Percentiles rank a stretch among this genome's conserved stretches.
Evolutionary conservation across 2,888 invertebrate species (phyloP).

Genomic region (Sinelater perroti): DNA sequence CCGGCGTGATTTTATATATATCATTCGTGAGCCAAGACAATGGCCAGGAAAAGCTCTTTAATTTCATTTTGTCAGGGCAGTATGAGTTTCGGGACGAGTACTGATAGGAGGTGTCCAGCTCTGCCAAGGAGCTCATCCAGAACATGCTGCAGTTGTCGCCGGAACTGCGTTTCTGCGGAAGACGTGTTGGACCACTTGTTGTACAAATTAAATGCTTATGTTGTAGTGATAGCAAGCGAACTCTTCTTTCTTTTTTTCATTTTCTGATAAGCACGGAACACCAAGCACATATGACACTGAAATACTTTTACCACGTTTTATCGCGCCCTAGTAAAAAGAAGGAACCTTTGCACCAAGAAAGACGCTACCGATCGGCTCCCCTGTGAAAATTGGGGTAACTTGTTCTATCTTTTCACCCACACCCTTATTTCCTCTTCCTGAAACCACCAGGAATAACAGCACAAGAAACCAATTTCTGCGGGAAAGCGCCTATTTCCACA

Average conservation of each 20-base stretch:
- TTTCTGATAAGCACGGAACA: conserved; percentile 4
- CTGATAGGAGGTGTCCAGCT: conserved; percentile 90
- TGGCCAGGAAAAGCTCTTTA: conserved; percentile 96
- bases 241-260: conserved; percentile 12
- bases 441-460: too few species aligned
- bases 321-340: conserved; percentile 16
- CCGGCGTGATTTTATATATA: conserved; percentile 96
- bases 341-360: too few species aligned
- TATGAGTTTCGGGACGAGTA: conserved; percentile 96
- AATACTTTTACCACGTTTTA: conserved; percentile 15
- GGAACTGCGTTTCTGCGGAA: conserved; percentile 88
- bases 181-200: conserved; percentile 91
- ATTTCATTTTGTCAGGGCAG: conserved; percentile 90
- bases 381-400: too few species aligned
- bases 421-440: too few species aligned
- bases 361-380: too few species aligned
- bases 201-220: conserved; percentile 32
- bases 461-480: too few species aligned
- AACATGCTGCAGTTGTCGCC: conserved; percentile 93
- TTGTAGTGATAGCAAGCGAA: conserved; percentile 26
- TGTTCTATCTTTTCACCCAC: too few species aligned
- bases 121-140: conserved; percentile 89
- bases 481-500: too few species aligned
- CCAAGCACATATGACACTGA: conserved; percentile 1
- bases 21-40: conserved; percentile 95